Evolutionary conservation across 2,888 invertebrate genomes (phyloP), one percentile per base, ranked within the genome.

Genomic region (Caenorhabditis sinica): DNA sequence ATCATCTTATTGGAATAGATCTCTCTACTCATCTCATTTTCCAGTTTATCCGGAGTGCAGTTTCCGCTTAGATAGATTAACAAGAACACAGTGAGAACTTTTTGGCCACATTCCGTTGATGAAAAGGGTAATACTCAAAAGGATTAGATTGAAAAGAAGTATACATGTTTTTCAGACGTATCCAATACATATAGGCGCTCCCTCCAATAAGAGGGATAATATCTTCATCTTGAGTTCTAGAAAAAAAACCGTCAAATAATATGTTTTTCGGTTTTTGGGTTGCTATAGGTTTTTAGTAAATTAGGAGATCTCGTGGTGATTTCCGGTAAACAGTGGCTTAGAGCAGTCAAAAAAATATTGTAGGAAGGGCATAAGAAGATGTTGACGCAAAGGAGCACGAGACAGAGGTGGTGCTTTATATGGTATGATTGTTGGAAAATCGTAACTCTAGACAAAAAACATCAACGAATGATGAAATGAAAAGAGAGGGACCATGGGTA

Each of bases 21-120:
- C n/a, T 61, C 33, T 36, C 33, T 9, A 36, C 58, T 33, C 58
- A 58, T 58, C 15, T 58, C 58, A 56, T 58, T 58, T 58, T 58
- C 13, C 23, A 56, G 9, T 36, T 36, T 56, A 20, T 53, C n/a
- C 20, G 28, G 20, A 61, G 61, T 61, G 61, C 61, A 36, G 33
- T 30, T 1, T 45, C 45, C 6, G n/a, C n/a, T 30, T 58, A 23
- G 28, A 5, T 30, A 30, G 17, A 33, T 17, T 58, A 30, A 30
- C n/a, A 58, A 36, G 33, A 36, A 36, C 4, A 9, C 9, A 9
- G 33, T 6, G 17, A 15, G 30, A 30, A 58, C 33, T 28, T 8
- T 30, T 33, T 58, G 28, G 17, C 30, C 33, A 36, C 4, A 36
- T 36, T 4, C n/a, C n/a, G n/a, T n/a, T n/a, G n/a, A n/a, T n/a